Evolutionary conservation across 2,797 vertebrate genomes (phyloP).

Genomic region (Helarctos malayanus): DNA sequence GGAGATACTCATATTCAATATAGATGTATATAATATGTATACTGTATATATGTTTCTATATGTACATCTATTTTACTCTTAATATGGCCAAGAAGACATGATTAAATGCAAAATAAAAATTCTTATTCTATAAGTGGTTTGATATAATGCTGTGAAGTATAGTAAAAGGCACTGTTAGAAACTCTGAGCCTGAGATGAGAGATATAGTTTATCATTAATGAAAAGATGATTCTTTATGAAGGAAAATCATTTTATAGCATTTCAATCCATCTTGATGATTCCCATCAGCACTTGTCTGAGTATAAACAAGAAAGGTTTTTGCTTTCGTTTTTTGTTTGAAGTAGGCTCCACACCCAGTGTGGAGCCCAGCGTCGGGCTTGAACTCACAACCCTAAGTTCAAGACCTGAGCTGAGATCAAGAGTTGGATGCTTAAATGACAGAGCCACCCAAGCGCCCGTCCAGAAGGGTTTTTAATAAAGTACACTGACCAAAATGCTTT

Average conservation of each 20-base stretch:
- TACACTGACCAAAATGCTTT: background rate
- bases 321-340: background rate
- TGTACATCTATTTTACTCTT: background rate
- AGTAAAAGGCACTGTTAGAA: background rate
- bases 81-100: background rate
- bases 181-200: background rate
- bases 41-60: background rate
- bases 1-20: background rate
- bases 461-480: conserved; percentile 42
- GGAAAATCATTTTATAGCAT: conserved; percentile 16
- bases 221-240: conserved; percentile 43
- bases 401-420: background rate
- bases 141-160: background rate
- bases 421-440: background rate
- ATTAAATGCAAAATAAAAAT: background rate
- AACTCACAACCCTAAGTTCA: background rate
- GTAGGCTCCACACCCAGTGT: no score
- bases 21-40: background rate
- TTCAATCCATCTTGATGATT: conserved; percentile 17
- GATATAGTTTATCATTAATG: background rate
- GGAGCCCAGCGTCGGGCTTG: no score
- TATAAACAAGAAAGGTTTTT: background rate
- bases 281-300: conserved; percentile 14
- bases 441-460: background rate
- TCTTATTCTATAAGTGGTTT: background rate